Base-by-base conservation (phyloP, 2,888 invertebrate genomes). In the Griposia aprilina region DNA sequence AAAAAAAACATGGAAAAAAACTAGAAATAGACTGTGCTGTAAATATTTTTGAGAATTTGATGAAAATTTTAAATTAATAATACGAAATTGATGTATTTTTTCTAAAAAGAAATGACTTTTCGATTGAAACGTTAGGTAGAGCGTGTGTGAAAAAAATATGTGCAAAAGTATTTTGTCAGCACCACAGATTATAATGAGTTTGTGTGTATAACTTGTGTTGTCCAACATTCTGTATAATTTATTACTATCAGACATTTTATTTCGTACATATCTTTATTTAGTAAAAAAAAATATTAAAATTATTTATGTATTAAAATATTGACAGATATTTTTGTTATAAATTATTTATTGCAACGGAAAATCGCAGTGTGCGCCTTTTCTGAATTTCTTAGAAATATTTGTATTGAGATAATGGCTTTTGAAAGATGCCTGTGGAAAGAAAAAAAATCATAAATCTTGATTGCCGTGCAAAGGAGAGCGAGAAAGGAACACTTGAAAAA, bases 41-140 rank as follows among this genome's bases (percentile, higher is more conserved):
- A 92, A 92, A 93, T 93, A 93, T 92, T 91, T 91, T 92, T 90
- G 89, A 91, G 82, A 90, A 86, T 82, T 88, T 84, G 88, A 85
- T 88, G 86, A 88, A 87, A 88, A 59, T 89, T 85, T 81, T 83
- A 82, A 86, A 79, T 76, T 80, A 85, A 89, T 85, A 83, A 85
- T 88, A 86, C 85, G 78, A 92, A 91, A 92, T 90, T 87, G 89
- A 93, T 92, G 93, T 93, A 93, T 93, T 93, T 94, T 93, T 94
- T 93, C 93, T 92, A 93, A 92, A 92, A 88, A 74, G 87, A 89
- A 88, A 88, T 85, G 87, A 82, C 87, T 91, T 91, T 90, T 93
- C 89, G 90, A 91, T 87, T 89, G 89, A 87, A 78, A 90, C 82
- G 89, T 90, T 87, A 91, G 91, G 63, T 91, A 90, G 88, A 90